Conservation (phyloP, 2,113 vertebrate species). For the Urocynchramus pylzowi region DNA sequence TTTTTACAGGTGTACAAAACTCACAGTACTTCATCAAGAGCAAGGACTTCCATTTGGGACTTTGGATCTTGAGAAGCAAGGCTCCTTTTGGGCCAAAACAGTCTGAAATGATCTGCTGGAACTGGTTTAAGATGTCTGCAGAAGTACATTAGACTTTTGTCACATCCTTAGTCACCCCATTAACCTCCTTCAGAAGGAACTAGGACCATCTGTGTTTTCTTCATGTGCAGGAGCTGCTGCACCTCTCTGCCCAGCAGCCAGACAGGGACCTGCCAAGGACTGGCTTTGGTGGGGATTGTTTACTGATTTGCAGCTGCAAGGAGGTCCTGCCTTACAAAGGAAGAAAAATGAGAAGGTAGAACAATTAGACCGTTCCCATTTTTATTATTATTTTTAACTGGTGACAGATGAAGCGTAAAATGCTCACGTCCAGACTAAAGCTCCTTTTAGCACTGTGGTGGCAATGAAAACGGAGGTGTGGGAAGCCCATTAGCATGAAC, state of each 20-base stretch:
- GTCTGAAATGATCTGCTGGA: not conserved
- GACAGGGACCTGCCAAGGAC: not conserved
- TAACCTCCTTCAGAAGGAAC: not conserved
- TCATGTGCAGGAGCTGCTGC: not conserved
- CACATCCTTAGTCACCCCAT: slow-evolving; percentile 13
- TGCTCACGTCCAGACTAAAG: not conserved
- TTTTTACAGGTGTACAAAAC: not conserved
- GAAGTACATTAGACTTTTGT: not conserved
- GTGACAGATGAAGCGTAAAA: not conserved
- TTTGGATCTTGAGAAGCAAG: not conserved
- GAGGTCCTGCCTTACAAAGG: not conserved
- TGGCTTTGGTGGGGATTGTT: not conserved
- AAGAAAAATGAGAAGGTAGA: not conserved
- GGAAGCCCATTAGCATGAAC: not conserved
- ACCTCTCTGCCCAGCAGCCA: not conserved
- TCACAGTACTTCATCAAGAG: not conserved
- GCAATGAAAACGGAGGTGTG: not conserved
- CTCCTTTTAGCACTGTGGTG: not conserved
- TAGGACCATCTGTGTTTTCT: slow-evolving; percentile 8
- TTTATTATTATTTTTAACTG: slow-evolving; percentile 25
- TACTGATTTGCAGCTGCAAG: not conserved
- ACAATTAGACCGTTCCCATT: not conserved
- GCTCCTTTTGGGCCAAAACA: not conserved
- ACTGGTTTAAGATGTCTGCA: not conserved
- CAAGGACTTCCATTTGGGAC: not conserved